Evolutionary conservation across 2,113 vertebrate genomes (phyloP).

Genomic region (Antigone vipio): DNA sequence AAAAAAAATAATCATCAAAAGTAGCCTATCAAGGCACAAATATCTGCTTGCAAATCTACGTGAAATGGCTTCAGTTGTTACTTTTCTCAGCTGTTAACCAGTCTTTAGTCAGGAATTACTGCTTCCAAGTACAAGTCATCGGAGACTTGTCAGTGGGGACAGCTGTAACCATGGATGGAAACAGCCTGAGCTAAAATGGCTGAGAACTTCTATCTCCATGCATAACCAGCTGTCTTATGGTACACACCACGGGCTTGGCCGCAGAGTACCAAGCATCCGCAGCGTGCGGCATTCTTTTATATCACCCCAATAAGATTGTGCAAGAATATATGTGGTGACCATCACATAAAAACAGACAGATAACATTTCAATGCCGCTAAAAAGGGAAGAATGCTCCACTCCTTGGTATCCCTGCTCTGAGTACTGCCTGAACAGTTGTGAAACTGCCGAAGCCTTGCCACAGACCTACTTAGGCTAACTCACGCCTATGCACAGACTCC

Average conservation of each 20-base stretch:
- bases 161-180: not conserved
- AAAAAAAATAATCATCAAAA: not conserved
- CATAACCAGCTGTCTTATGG: not conserved
- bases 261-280: not conserved
- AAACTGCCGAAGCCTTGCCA: not conserved
- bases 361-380: not conserved
- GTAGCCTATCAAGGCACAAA: not conserved
- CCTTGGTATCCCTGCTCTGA: not conserved
- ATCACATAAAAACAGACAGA: not conserved
- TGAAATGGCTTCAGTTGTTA: not conserved
- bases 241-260: accelerated
- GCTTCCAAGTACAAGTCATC: not conserved
- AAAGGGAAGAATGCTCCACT: not conserved
- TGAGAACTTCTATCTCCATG: not conserved
- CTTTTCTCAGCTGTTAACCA: not conserved
- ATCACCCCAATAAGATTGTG: not conserved
- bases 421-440: not conserved
- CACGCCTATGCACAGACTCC: accelerated
- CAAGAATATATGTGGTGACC: not conserved
- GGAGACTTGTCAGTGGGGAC: not conserved
- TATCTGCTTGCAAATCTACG: not conserved
- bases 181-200: not conserved
- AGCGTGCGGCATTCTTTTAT: accelerated
- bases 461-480: not conserved
- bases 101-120: not conserved